Conservation (phyloP, 2,888 invertebrate species). For the Chrysopilus asiliformis region DNA sequence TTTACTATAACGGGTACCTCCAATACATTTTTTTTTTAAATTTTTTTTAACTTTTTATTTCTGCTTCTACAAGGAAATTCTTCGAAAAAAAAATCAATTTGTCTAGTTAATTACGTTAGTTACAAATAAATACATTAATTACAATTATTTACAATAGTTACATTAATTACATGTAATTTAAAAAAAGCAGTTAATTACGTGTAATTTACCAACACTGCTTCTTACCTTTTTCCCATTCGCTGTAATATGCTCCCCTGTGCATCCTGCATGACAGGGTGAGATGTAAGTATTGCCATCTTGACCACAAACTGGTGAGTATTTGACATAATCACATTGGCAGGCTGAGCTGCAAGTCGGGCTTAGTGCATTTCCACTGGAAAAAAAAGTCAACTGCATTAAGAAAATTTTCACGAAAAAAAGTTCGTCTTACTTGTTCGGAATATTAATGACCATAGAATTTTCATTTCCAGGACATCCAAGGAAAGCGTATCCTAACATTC, state of each 20-base stretch:
- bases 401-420: not conserved
- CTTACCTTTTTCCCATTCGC: conserved; percentile 37
- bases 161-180: not conserved
- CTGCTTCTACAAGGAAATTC: too few species aligned
- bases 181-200: not conserved
- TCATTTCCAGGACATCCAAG: conserved; percentile 52
- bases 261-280: conserved; percentile 71
- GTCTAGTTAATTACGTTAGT: too few species aligned
- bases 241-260: conserved; percentile 36
- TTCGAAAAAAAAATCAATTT: too few species aligned
- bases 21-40: too few species aligned
- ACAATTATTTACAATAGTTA: too few species aligned
- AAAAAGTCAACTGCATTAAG: conserved; percentile 8
- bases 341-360: conserved; percentile 43
- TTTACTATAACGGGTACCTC: too few species aligned
- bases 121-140: too few species aligned
- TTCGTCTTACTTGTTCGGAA: not conserved
- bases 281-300: conserved; percentile 53
- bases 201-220: not conserved
- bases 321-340: conserved; percentile 55
- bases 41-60: too few species aligned
- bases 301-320: conserved; percentile 61
- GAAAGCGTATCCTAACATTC: conserved; percentile 50
- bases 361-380: not conserved
- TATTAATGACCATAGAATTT: conserved; percentile 29